These are phyloP conservation scores for Heliconius melpomene DNA, from an alignment of 1,140 invertebrate species.

Conservation along the genomic window DNA sequence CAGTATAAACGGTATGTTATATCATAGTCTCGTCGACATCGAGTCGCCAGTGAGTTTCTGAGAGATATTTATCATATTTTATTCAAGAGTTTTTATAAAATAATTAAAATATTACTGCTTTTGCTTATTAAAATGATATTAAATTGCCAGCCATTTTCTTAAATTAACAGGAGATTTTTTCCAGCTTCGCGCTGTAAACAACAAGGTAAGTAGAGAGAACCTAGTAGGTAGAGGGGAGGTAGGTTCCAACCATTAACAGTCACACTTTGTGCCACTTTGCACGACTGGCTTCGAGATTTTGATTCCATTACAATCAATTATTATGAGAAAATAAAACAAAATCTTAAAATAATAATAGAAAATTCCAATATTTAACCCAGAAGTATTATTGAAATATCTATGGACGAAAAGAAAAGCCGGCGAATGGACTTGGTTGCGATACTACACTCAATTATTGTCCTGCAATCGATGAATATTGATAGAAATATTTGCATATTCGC, in stretches of 20 bases:
- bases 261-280: too few relatives aligned
- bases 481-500: conserved; percentile 26
- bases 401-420: neutral
- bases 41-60: neutral
- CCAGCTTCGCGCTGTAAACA: too few relatives aligned
- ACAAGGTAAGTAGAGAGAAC: too few relatives aligned
- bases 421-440: conserved; percentile 7
- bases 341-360: too few relatives aligned
- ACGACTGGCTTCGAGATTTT: too few relatives aligned
- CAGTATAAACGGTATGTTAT: conserved; percentile 5
- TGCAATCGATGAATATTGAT: conserved; percentile 28
- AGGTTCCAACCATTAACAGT: too few relatives aligned
- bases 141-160: neutral
- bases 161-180: too few relatives aligned
- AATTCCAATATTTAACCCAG: too few relatives aligned
- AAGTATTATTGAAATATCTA: conserved; percentile 2
- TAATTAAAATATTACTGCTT: neutral
- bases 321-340: too few relatives aligned
- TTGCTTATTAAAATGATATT: neutral
- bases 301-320: too few relatives aligned
- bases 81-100: neutral
- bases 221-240: too few relatives aligned
- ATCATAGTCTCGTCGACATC: neutral
- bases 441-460: conserved; percentile 23
- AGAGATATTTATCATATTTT: neutral